A percentile compares a stretch with the other conserved stretches of the same genome.
Conservation (phyloP, 1,140 invertebrate genomes). For the Oscheius sp. region DNA sequence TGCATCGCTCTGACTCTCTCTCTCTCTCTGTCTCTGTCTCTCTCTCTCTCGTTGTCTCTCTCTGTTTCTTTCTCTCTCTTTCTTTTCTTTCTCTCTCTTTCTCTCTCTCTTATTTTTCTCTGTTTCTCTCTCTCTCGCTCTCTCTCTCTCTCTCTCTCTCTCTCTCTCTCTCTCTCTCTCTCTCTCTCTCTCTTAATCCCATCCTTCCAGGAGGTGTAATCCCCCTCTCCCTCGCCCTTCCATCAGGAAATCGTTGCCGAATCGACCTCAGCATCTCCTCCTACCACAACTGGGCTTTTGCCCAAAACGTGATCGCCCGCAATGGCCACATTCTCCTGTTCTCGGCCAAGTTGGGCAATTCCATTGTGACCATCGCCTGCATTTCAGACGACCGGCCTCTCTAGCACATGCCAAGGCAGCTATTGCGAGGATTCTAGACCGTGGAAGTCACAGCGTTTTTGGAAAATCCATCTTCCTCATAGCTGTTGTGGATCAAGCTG, state of each 20-base stretch:
- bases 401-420: slow-evolving; percentile 66
- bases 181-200: not conserved
- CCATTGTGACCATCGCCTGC: not conserved
- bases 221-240: not conserved
- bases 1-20: too few relatives aligned
- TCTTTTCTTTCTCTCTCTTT: too few relatives aligned
- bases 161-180: not conserved
- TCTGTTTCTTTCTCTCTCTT: too few relatives aligned
- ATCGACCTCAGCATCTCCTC: slow-evolving; percentile 15
- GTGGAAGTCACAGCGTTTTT: not conserved
- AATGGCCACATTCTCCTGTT: slow-evolving; percentile 95
- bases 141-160: not conserved
- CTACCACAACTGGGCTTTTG: slow-evolving; percentile 21
- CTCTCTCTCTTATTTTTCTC: not conserved
- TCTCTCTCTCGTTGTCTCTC: not conserved
- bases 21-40: not conserved
- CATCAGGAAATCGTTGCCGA: slow-evolving; percentile 11
- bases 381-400: slow-evolving; percentile 81
- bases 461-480: slow-evolving; percentile 31
- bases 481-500: slow-evolving; percentile 8
- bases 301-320: slow-evolving; percentile 64
- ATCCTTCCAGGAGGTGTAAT: not conserved
- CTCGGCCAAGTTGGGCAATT: slow-evolving; percentile 69
- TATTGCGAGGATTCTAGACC: slow-evolving; percentile 5
- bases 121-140: not conserved